Evolutionary conservation across 2,888 invertebrate species (phyloP).

Genomic region (Chorisops tibialis): DNA sequence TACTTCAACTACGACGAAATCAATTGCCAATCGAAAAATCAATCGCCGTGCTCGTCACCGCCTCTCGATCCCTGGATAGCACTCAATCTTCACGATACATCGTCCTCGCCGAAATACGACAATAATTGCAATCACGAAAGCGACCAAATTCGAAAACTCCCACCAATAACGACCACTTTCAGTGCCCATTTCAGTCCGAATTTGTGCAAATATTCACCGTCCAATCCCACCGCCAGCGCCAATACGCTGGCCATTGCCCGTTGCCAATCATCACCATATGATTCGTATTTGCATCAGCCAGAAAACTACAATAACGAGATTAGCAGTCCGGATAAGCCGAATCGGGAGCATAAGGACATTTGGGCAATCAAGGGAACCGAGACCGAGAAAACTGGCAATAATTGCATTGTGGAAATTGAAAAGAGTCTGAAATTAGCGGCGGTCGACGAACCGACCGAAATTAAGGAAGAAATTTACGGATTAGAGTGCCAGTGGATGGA

Average conservation of each 20-base stretch:
- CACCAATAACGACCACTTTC: slow-evolving; percentile 50
- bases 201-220: slow-evolving; percentile 6
- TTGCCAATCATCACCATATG: slow-evolving; percentile 25
- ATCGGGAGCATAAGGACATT: slow-evolving; percentile 50
- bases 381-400: background rate
- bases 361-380: slow-evolving; percentile 49
- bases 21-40: slow-evolving; percentile 53
- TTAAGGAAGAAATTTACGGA: slow-evolving; percentile 8
- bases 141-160: slow-evolving; percentile 40
- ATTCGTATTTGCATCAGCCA: slow-evolving; percentile 40
- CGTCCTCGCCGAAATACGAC: slow-evolving; percentile 32
- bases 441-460: background rate
- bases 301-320: slow-evolving; percentile 47
- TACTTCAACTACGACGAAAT: slow-evolving; percentile 53
- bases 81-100: slow-evolving; percentile 31
- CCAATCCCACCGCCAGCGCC: background rate
- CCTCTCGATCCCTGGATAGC: slow-evolving; percentile 51
- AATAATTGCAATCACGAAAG: background rate
- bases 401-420: slow-evolving; percentile 19
- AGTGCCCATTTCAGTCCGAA: slow-evolving; percentile 33
- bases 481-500: slow-evolving; percentile 77
- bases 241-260: slow-evolving; percentile 11
- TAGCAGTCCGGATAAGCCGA: slow-evolving; percentile 41
- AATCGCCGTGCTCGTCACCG: slow-evolving; percentile 52
- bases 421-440: background rate